Base-by-base conservation (phyloP, 2,113 vertebrate species). In the Calonectris borealis region DNA sequence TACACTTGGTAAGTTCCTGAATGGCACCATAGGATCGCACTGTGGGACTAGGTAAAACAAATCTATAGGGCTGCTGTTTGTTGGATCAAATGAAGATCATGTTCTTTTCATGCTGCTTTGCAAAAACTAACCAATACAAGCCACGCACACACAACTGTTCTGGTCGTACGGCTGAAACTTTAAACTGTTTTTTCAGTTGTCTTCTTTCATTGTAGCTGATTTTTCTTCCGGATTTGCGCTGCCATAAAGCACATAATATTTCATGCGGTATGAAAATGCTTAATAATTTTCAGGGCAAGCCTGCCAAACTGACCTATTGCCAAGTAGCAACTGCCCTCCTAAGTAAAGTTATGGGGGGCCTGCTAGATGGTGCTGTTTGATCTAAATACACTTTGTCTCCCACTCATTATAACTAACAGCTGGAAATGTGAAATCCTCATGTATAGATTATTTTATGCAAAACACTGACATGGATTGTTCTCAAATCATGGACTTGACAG, bases 291-390 rank as follows among this genome's bases (percentile, higher is more conserved):
- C 32, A 66, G 76, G 72, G 66, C 54, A 69, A 32, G 40, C 52
- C 58, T 96, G 75, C 77, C 87, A 88, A 73, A 80, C 91, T 46
- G 88, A 94, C 55, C 77, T 82, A 91, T 9, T 84, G 91, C 94
- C 60, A 85, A 98, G 77, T 55, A 94, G 83, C 83, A 94, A 29
- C 94, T 97, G 90, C 88, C 89, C 91, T 96, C 78, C 58, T 61
- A 44, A 92, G 94, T 84, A 60, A 96, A 97, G 97, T 97, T 96
- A 46, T 44, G 78, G 96, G 89, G 96, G 94, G 87, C 97, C 98
- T 97, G 98, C 98, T 98, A 98, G 98, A 97, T 98, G 98, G 98
- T 98, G 98, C 98, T 98, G 88, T 98, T 98, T 92, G 95, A 98
- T 98, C 96, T 98, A 94, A 96, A 96, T 97, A 96, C 86, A 54